phyloP scores from a whole-genome alignment of 2,888 invertebrate species.

The Zaprionus lineosus region DNA sequence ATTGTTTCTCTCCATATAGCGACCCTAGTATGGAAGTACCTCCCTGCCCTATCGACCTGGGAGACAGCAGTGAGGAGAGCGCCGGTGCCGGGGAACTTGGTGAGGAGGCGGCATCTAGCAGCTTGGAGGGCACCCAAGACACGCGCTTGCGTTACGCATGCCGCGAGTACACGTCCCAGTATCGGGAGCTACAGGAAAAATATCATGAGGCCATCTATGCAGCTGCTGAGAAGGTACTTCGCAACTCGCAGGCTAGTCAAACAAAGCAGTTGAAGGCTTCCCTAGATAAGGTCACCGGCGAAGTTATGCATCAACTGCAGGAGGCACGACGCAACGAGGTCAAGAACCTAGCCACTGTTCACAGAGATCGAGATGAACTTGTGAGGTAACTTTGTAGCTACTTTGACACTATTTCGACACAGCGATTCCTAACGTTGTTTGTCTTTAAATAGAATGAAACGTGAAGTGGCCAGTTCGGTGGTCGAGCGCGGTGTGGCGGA shows the following conservation, averaged over 20 bases:
- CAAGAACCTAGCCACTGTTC: conserved; percentile 92
- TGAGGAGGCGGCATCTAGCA: conserved; percentile 81
- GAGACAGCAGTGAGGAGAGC: conserved; percentile 81
- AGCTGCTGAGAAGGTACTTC: conserved; percentile 91
- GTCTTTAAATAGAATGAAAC: conserved; percentile 79
- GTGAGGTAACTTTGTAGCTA: conserved; percentile 86
- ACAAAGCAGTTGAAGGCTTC: conserved; percentile 89
- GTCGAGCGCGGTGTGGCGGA: conserved; percentile 96
- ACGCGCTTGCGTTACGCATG: conserved; percentile 86
- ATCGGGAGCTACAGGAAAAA: conserved; percentile 90
- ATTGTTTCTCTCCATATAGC: conserved; percentile 80
- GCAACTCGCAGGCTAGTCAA: conserved; percentile 90
- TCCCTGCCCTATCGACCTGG: conserved; percentile 83
- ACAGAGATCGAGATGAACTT: conserved; percentile 95
- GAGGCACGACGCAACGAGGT: conserved; percentile 93
- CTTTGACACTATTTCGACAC: not conserved
- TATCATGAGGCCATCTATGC: conserved; percentile 91
- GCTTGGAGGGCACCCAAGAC: conserved; percentile 85
- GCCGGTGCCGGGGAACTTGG: conserved; percentile 67
- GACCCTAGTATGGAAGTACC: conserved; percentile 82
- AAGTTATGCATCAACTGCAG: conserved; percentile 91
- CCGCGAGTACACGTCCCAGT: conserved; percentile 88
- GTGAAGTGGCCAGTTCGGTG: conserved; percentile 84
- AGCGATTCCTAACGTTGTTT: not conserved
- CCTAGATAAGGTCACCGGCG: conserved; percentile 88